Conservation (phyloP, 2,888 invertebrate genomes). For the Chloroclysta siterata region DNA sequence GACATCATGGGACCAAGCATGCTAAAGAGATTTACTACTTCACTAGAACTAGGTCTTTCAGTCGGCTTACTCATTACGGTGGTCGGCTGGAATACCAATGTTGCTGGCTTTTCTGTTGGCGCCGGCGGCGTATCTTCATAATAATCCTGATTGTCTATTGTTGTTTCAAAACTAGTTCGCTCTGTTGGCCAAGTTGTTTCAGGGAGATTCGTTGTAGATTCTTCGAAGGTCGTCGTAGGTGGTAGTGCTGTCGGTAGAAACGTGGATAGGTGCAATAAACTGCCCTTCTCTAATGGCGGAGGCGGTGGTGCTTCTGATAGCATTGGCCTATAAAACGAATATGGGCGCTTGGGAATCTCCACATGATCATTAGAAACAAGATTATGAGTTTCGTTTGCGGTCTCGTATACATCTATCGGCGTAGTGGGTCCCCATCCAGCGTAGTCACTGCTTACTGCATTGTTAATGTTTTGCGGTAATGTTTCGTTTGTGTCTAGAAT, state of each 20-base stretch:
- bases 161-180: conserved; percentile 52
- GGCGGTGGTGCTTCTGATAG: conserved; percentile 69
- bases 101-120: conserved; percentile 55
- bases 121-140: conserved; percentile 50
- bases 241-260: conserved; percentile 70
- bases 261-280: conserved; percentile 53
- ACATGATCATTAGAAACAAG: conserved; percentile 66
- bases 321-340: conserved; percentile 71
- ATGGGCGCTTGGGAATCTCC: conserved; percentile 60
- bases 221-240: conserved; percentile 47
- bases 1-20: conserved; percentile 79
- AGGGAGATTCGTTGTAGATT: conserved; percentile 24
- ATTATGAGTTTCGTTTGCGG: conserved; percentile 71
- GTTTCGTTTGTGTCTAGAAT: conserved; percentile 63
- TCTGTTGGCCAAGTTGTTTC: conserved; percentile 53
- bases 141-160: conserved; percentile 54
- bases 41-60: conserved; percentile 47
- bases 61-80: conserved; percentile 37
- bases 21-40: conserved; percentile 59
- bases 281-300: conserved; percentile 55
- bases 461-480: conserved; percentile 54
- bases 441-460: conserved; percentile 74
- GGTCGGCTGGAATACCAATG: conserved; percentile 51
- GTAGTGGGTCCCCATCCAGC: conserved; percentile 82
- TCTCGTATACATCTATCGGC: conserved; percentile 62